Conservation (phyloP, 1,140 invertebrate genomes). For the Conus ventricosus region DNA sequence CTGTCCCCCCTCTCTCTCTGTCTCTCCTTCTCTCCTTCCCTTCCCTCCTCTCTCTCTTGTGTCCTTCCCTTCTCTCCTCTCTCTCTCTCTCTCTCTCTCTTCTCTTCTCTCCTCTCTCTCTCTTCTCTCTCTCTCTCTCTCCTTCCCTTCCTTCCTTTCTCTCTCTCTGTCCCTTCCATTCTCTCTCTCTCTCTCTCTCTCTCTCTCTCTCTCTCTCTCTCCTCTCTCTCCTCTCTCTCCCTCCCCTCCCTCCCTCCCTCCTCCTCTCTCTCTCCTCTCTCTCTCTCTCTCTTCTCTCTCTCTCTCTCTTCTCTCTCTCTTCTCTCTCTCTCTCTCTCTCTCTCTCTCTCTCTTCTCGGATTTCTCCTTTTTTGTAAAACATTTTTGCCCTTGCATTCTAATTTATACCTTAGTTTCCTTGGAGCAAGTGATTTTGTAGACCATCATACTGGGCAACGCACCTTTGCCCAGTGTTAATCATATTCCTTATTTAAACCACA, state of each 20-base stretch:
- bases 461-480: neutral
- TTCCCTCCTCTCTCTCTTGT: neutral
- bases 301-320: neutral
- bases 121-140: conserved; percentile 17
- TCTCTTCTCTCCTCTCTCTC: neutral
- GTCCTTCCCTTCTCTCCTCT: neutral
- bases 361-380: neutral
- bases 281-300: neutral
- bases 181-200: neutral
- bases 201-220: neutral
- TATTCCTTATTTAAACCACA: neutral
- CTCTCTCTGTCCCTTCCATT: neutral
- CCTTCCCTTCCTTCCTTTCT: neutral
- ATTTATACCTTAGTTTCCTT: neutral
- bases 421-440: neutral
- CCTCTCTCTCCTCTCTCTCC: neutral
- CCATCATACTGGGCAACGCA: neutral
- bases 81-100: conserved; percentile 16
- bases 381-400: neutral
- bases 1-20: neutral
- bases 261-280: neutral
- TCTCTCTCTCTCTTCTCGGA: neutral
- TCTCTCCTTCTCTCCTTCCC: neutral
- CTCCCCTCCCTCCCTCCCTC: neutral
- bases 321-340: neutral